phyloP scores from a whole-genome alignment of 2,797 vertebrate genomes.

The Micromesistius poutassou region DNA sequence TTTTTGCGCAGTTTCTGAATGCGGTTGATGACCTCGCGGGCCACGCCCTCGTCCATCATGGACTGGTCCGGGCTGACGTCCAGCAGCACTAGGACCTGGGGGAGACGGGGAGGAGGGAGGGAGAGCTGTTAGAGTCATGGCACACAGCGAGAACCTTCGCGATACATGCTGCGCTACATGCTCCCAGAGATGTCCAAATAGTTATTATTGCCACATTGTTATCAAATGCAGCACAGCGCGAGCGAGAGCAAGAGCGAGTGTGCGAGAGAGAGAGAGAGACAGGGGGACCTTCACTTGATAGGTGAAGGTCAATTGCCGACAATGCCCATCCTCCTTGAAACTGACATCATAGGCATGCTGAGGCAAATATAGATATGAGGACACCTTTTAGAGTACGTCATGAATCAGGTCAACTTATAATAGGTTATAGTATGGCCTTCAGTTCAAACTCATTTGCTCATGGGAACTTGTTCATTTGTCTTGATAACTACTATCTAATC shows the following conservation, averaged over 20 bases:
- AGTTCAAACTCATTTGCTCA: constrained; percentile 1
- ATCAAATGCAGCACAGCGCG: neutral
- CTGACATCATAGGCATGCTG: constrained; percentile 1
- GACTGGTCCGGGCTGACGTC: constrained; percentile 93
- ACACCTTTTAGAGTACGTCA: neutral
- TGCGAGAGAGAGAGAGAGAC: neutral
- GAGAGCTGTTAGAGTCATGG: neutral
- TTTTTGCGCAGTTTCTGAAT: constrained; percentile 99
- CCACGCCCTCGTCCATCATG: constrained; percentile 95
- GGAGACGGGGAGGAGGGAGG: neutral
- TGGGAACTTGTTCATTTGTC: neutral
- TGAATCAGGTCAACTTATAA: constrained; percentile 4
- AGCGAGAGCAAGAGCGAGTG: neutral
- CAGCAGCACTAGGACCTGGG: constrained; percentile 88
- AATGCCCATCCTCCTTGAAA: neutral
- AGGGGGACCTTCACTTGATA: neutral
- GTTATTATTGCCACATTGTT: neutral
- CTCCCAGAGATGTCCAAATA: neutral
- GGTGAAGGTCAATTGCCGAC: neutral
- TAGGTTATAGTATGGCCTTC: neutral
- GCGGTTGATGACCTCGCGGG: constrained; percentile 96
- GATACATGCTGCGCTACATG: neutral
- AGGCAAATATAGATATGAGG: neutral
- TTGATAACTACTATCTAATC: neutral
- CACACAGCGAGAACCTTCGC: neutral